Evolutionary conservation across 2,888 invertebrate species (phyloP), one percentile per base, ranked within the genome.

Genomic region (Eupelmus urozonus): DNA sequence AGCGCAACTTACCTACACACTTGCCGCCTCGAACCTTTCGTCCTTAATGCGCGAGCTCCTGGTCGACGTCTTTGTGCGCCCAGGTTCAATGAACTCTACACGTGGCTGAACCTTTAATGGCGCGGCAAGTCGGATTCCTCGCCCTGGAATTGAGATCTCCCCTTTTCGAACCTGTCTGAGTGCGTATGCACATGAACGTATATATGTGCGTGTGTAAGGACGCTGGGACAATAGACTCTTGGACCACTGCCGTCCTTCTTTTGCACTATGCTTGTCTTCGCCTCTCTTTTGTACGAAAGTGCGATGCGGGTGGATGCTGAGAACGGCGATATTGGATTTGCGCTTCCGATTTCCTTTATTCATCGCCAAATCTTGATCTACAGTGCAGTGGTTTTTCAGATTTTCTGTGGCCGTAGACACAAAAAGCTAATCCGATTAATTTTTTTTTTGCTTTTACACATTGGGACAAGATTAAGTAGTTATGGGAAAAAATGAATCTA

Each of bases 1-100:
- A n/a, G n/a, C n/a, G n/a, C 79, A 86, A 88, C 85, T 88, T 88
- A 88, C 85, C 88, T 88, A 86, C 85, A 84, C 27, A 25, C 27
- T 60, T n/a, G 25, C 4, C 60, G 13, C n/a, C 16, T 16, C 57
- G 9, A 13, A 27, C n/a, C 29, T 23, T n/a, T 34, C 34, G 34
- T 34, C 3, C 20, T 53, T 86, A 87, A 85, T 86, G 85, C 83
- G 83, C 83, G 83, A 86, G 84, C 85, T 84, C 84, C 84, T 83
- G 63, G 82, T 84, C 67, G 80, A 79, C 77, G 82, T 83, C 83
- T 83, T 84, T 85, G 83, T 83, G 82, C 69, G 42, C 25, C 7
- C 63, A 80, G n/a, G 83, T 82, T 85, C 84, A 85, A 85, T 85
- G 85, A 85, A 83, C 81, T 82, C 78, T 7, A 29, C 66, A 49